These are phyloP conservation scores for Ornithorhynchus anatinus DNA, from an alignment of 2,113 vertebrate species.

Conservation along the genomic window DNA sequence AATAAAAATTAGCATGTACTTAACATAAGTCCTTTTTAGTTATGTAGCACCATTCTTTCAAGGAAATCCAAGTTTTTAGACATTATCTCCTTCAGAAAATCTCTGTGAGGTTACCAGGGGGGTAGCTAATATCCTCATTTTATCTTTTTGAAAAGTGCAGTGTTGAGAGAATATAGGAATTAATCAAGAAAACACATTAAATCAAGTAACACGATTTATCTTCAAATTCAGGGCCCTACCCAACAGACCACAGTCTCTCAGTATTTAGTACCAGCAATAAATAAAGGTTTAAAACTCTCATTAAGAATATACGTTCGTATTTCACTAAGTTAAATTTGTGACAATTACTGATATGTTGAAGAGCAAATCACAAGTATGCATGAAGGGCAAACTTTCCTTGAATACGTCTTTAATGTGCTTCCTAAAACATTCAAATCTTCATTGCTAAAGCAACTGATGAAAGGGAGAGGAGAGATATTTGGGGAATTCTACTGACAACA, in stretches of 20 bases:
- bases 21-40: no score
- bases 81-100: not conserved
- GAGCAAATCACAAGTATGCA: not conserved
- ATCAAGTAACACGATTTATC: not conserved
- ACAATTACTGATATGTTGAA: not conserved
- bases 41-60: no score
- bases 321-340: not conserved
- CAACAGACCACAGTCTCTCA: not conserved
- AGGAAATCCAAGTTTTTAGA: not conserved
- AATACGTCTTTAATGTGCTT: not conserved
- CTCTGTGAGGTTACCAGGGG: not conserved
- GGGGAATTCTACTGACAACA: no score
- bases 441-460: no score
- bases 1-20: no score
- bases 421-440: not conserved
- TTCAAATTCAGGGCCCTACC: not conserved
- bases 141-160: not conserved
- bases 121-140: not conserved
- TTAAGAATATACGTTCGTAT: not conserved
- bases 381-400: not conserved
- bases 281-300: not conserved
- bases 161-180: constrained; percentile 1
- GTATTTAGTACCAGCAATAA: constrained; percentile 5
- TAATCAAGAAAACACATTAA: constrained; percentile 16
- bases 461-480: no score